These are phyloP conservation scores for Leptinotarsa haldemani DNA, from an alignment of 2,888 invertebrate genomes.

Conservation along the genomic window DNA sequence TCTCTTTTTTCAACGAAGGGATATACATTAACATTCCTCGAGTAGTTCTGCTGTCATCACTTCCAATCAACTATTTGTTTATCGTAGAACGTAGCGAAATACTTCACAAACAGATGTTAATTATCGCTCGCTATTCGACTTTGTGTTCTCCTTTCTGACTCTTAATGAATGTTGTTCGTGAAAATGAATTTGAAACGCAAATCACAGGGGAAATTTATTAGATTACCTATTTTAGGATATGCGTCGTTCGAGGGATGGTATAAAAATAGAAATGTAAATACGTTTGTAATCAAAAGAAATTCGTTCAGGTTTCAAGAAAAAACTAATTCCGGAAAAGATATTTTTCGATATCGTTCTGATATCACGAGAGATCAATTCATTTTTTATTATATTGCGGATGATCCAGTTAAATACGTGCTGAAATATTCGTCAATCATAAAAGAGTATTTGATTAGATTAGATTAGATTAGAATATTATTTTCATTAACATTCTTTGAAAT, in stretches of 20 bases:
- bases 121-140: not conserved
- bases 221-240: not conserved
- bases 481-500: no score
- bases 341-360: not conserved
- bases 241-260: not conserved
- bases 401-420: no score
- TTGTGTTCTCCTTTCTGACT: not conserved
- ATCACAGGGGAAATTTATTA: constrained; percentile 1
- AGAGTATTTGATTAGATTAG: no score
- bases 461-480: no score
- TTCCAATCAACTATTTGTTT: constrained; percentile 4
- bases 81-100: not conserved
- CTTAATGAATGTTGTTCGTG: not conserved
- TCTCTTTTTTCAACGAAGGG: not conserved
- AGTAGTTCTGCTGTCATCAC: not conserved
- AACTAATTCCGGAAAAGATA: not conserved
- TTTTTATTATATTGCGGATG: no score
- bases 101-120: constrained; percentile 2
- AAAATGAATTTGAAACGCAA: not conserved
- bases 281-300: not conserved
- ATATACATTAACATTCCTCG: not conserved
- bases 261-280: not conserved
- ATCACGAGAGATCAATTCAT: no score
- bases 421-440: no score
- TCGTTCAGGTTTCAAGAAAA: not conserved